These are phyloP conservation scores for Hybos culiciformis DNA, from an alignment of 2,888 invertebrate genomes.

Conservation along the genomic window DNA sequence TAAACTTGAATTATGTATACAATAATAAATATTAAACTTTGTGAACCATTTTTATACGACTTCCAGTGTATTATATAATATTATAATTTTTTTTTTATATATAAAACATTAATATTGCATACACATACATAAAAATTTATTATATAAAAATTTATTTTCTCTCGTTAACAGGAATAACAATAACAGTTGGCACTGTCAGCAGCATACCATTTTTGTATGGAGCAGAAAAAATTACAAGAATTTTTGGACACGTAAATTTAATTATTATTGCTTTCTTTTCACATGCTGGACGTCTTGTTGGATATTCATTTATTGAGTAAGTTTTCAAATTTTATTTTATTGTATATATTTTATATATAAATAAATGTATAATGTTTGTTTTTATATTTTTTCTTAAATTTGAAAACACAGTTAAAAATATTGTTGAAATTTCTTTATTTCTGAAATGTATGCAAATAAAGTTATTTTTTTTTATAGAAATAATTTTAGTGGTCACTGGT, in stretches of 20 bases:
- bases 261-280: conserved; percentile 75
- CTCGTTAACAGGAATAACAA: conserved; percentile 53
- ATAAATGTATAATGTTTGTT: background rate
- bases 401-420: conserved; percentile 6
- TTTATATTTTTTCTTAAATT: conserved; percentile 4
- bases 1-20: no score
- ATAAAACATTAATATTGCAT: background rate
- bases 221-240: conserved; percentile 67
- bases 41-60: background rate
- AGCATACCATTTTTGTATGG: conserved; percentile 75
- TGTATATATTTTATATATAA: background rate
- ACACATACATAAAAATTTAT: no score
- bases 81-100: conserved; percentile 6
- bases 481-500: no score
- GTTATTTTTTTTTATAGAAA: no score
- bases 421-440: background rate
- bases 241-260: conserved; percentile 69
- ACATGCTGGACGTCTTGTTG: conserved; percentile 66
- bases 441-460: no score
- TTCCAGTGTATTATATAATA: conserved; percentile 9
- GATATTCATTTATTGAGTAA: conserved; percentile 77
- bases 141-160: no score
- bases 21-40: background rate
- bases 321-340: conserved; percentile 14
- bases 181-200: conserved; percentile 71